Percentiles rank a stretch among this genome's conserved stretches.
phyloP scores from a whole-genome alignment of 2,113 vertebrate genomes.

The Myotis yumanensis region DNA sequence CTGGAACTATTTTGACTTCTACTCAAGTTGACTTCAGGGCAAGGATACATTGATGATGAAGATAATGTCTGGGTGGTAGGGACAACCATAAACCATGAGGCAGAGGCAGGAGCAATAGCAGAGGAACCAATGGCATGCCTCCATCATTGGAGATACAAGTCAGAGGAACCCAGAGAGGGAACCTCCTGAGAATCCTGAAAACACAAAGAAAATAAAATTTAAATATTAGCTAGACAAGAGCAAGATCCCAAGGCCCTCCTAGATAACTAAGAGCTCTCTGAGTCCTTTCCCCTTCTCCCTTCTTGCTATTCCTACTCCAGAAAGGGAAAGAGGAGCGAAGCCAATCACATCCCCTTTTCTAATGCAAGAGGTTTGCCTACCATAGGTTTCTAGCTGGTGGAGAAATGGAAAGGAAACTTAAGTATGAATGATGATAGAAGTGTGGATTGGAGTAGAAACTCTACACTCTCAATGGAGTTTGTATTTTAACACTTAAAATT shows the following conservation, averaged over 20 bases:
- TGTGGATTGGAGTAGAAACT: background rate
- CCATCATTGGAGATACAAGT: background rate
- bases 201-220: background rate
- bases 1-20: background rate
- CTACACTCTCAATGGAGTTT: background rate
- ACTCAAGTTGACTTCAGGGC: background rate
- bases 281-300: background rate
- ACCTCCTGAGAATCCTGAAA: background rate
- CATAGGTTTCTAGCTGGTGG: background rate
- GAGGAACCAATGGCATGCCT: background rate
- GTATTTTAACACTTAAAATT: constrained; percentile 4
- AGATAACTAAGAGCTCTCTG: background rate
- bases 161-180: background rate
- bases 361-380: background rate
- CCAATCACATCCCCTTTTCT: background rate
- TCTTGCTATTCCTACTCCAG: background rate
- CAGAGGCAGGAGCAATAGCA: background rate
- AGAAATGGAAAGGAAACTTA: background rate
- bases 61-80: background rate
- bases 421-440: background rate
- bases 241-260: background rate
- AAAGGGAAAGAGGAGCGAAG: background rate
- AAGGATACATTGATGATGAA: background rate
- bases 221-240: background rate
- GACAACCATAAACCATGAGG: background rate